phyloP scores from a whole-genome alignment of 2,888 invertebrate genomes.

The Pelosia muscerda region DNA sequence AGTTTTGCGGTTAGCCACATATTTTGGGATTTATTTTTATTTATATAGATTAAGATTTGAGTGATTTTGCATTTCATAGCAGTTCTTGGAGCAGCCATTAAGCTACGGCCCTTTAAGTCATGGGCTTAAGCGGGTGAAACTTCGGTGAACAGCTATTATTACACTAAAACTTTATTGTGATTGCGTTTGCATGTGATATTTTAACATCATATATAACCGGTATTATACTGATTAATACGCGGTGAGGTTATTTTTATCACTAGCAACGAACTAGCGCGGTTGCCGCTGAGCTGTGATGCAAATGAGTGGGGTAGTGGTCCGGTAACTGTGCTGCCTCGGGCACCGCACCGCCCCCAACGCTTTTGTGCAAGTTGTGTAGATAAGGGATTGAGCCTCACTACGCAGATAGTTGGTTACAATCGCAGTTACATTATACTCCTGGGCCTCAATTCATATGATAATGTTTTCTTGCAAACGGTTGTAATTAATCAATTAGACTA shows the following conservation, averaged over 20 bases:
- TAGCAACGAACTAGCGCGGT: constrained; percentile 36
- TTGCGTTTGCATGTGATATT: not conserved
- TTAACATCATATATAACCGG: constrained; percentile 9
- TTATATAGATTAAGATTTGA: no score
- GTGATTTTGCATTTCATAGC: no score
- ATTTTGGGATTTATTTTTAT: no score
- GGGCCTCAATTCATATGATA: no score
- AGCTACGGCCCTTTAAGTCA: no score
- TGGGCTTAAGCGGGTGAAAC: no score
- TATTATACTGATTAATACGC: constrained; percentile 36
- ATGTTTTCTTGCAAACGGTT: no score
- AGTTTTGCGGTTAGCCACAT: no score
- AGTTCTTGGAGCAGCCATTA: no score
- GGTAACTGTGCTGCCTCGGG: constrained; percentile 30
- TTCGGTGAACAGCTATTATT: no score
- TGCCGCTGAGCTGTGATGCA: constrained; percentile 47
- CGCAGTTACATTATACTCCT: not conserved
- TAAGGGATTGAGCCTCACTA: not conserved
- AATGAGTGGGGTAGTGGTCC: constrained; percentile 28
- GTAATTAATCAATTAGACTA: no score
- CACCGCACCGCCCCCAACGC: not conserved
- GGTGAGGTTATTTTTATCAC: constrained; percentile 38
- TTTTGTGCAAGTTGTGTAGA: not conserved
- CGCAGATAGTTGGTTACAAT: not conserved
- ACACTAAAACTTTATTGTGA: not conserved